These are phyloP conservation scores for Motacilla tschutschensis DNA, from an alignment of 2,113 vertebrate genomes.

Conservation along the genomic window DNA sequence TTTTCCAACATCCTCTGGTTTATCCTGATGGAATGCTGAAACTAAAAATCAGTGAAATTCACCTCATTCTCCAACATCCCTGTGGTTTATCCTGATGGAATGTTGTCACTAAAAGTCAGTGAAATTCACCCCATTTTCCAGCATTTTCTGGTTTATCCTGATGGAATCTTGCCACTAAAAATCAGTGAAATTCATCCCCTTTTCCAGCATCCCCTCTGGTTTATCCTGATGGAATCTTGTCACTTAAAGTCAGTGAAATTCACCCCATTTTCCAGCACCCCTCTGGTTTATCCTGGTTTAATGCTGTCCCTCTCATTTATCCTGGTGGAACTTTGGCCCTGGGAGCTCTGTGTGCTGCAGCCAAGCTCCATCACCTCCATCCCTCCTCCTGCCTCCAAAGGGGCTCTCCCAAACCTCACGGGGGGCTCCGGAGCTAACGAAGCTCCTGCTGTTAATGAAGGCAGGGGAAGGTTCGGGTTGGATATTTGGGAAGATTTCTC, in stretches of 20 bases:
- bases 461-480: accelerated
- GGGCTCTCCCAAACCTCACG: neutral
- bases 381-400: neutral
- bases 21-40: no score
- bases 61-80: no score
- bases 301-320: neutral
- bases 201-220: no score
- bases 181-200: no score
- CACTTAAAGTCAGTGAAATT: no score
- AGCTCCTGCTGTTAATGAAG: neutral
- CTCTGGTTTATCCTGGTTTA: no score
- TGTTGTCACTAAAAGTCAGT: no score
- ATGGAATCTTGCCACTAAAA: no score
- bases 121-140: no score
- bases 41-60: neutral
- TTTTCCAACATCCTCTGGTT: no score
- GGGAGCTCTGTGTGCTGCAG: neutral
- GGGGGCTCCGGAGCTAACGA: neutral
- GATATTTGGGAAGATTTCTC: neutral
- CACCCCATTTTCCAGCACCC: no score
- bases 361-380: neutral
- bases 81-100: neutral
- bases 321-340: neutral
- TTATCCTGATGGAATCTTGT: neutral
- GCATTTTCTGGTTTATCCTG: no score